These are phyloP conservation scores for Sinocyclocheilus grahami DNA, from an alignment of 2,113 vertebrate species.

Conservation along the genomic window DNA sequence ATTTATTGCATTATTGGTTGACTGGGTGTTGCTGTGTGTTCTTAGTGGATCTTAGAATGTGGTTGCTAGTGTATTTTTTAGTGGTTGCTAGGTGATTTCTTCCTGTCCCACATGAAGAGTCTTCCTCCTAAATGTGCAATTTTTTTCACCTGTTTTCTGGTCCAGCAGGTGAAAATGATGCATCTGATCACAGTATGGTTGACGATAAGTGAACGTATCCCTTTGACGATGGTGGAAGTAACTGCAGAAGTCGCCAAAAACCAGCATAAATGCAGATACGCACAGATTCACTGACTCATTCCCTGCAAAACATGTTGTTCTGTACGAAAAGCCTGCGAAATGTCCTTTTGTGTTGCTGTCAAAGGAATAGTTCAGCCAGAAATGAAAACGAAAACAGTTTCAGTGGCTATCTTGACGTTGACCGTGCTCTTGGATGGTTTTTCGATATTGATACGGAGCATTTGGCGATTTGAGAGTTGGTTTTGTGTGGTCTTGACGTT, in stretches of 20 bases:
- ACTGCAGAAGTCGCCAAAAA: background rate
- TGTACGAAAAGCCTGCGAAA: background rate
- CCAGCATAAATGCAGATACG: too few relatives aligned
- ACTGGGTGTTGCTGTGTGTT: too few relatives aligned
- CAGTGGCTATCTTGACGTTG: background rate
- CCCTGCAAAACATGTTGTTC: background rate
- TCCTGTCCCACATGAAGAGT: too few relatives aligned
- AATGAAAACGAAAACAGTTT: background rate
- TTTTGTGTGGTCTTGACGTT: background rate
- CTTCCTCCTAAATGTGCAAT: too few relatives aligned
- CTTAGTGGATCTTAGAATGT: too few relatives aligned
- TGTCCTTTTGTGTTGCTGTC: background rate
- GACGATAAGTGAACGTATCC: background rate
- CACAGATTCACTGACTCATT: background rate
- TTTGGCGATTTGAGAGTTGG: background rate
- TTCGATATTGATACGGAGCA: background rate
- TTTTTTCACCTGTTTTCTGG: too few relatives aligned
- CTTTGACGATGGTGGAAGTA: background rate
- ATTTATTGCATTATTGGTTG: too few relatives aligned
- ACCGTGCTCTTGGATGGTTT: background rate
- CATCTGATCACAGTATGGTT: too few relatives aligned
- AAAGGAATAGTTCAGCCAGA: background rate
- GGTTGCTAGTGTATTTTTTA: too few relatives aligned
- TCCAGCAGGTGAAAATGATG: too few relatives aligned
- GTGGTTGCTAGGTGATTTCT: too few relatives aligned